Base-by-base conservation (phyloP, 2,888 invertebrate species). In the Morpho deidamia region DNA sequence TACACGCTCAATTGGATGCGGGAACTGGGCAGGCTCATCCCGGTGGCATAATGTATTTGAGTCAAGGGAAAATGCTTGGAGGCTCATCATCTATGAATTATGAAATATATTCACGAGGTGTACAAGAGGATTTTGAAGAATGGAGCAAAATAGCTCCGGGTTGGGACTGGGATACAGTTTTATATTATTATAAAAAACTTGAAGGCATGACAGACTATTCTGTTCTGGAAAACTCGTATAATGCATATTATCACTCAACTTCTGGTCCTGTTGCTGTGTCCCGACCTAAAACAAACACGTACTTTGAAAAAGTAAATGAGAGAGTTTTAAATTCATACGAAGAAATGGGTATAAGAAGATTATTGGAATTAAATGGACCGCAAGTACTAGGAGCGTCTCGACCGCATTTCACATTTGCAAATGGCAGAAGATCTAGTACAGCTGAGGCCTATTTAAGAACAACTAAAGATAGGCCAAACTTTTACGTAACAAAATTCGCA, bases 361-460 rank as follows among this genome's bases (percentile, higher is more conserved):
- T 71, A 9, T 46, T 69, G 35, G 74, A 74, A 53, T 61, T 63
- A 11, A 72, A 69, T 44, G 75, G 75, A 1, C 64, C 67, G 0
- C 70, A 73, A 38, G 50, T 55, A 33, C 39, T 67, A 1, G 74
- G 74, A 1, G 69, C 66, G 7, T 59, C 72, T 8, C 55, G 50
- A 35, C 71, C 72, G 14, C 74, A 74, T 55, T 69, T 65, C 35
- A 74, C 70, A 9, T 72, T 82, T 40, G 67, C 70, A 3, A 64
- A 78, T 40, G 81, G 83, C 7, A 74, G 81, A 55, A 65, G 87
- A 60, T 85, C 78, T 0, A 86, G 87, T 49, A 79, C 83, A 7
- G 84, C 83, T 0, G 86, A 87, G 58, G 74, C 78, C 7, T 87
- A 81, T 63, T 61, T 87, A 40, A 66, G 63, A 56, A 67, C 71